phyloP scores from a whole-genome alignment of 2,113 vertebrate genomes.

The Onychostoma macrolepis region DNA sequence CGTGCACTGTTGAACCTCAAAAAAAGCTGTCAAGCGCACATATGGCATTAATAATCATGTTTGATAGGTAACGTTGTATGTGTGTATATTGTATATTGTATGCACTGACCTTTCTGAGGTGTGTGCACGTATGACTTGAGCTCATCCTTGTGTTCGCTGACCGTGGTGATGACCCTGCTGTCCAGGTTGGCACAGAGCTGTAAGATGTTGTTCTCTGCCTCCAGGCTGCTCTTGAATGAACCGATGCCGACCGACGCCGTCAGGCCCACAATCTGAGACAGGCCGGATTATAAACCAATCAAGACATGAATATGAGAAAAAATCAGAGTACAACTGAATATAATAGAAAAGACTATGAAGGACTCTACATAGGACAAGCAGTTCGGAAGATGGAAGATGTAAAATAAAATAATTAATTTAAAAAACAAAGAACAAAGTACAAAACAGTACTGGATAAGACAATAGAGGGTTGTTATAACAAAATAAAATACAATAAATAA shows the following conservation, averaged over 20 bases:
- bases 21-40: slow-evolving; percentile 67
- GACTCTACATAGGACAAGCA: background rate
- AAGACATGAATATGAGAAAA: background rate
- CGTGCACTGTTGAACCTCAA: slow-evolving; percentile 58
- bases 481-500: background rate
- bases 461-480: background rate
- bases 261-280: slow-evolving; percentile 77
- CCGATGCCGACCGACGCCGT: slow-evolving; percentile 81
- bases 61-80: background rate
- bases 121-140: slow-evolving; percentile 69
- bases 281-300: background rate
- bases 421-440: background rate
- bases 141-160: slow-evolving; percentile 73
- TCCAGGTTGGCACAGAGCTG: slow-evolving; percentile 79
- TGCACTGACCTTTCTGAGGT: slow-evolving; percentile 74
- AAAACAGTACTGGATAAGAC: background rate
- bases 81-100: slow-evolving; percentile 5
- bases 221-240: slow-evolving; percentile 59
- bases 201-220: slow-evolving; percentile 72
- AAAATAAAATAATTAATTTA: background rate
- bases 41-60: background rate
- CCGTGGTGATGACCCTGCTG: slow-evolving; percentile 73
- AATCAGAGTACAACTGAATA: background rate
- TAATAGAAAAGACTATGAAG: background rate
- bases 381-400: background rate